Evolutionary conservation across 2,113 vertebrate species (phyloP), one percentile per base, ranked within the genome.

Genomic region (Ahaetulla prasina): DNA sequence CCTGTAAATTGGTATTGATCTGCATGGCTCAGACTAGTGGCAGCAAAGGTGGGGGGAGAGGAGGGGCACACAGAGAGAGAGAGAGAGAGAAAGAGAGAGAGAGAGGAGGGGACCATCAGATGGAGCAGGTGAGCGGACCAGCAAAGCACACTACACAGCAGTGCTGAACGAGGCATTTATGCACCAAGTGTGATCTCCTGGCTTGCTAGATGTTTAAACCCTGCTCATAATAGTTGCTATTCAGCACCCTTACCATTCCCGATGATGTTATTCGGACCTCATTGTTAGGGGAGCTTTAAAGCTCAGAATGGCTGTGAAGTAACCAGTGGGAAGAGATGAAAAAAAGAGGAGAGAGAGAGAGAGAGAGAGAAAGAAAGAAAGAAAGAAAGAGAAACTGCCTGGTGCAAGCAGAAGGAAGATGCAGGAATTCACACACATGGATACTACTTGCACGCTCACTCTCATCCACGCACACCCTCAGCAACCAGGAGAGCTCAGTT

Each of bases 1-100:
- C 97, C 98, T 98, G 98, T 97, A 98, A 98, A 98, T 98, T 96
- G 97, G 97, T 96, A 98, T 98, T 97, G 98, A 98, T 96, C 96
- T 86, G 93, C 91, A 47, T 94, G 95, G 74, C n/a, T 74, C 88
- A 92, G 95, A 54, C 93, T 90, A 53, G 88, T 89, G 92, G 92
- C 53, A 85, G 80, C 14, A 14, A 89, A 68, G 27, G 68, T 18
- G 43, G 52, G 63, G 27, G 50, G 55, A 2, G 45, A 30, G 84
- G 20, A 27, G 30, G 27, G 86, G 27, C 22, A 23, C n/a, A n/a
- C 27, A 35, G 54, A 27, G 55, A 50, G 49, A 45, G 92, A n/a
- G 53, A 85, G 45, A 4, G 43, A 6, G 55, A 6, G 55, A 18
- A n/a, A 23, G 91, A n/a, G 53, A 85, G 30, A 4, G 7, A 43